Base-by-base conservation (phyloP, 30 jellyfish, hydroid and myxozoan genomes). In the Pelagia noctiluca region DNA sequence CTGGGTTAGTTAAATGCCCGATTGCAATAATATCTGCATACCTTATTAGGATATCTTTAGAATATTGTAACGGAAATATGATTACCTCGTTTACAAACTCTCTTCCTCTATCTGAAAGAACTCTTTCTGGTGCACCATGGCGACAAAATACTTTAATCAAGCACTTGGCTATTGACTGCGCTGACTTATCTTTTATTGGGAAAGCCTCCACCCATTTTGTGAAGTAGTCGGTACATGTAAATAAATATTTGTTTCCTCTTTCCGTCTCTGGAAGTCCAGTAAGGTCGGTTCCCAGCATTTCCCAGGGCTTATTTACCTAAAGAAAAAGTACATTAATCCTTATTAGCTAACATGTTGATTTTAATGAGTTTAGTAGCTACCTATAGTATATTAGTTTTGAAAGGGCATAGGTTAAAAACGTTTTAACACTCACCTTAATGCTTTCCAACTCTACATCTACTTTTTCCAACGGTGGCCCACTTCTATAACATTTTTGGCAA, bases 161-260 rank as follows among this genome's bases (percentile, higher is more conserved):
- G 83, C 85, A 85, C 37, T 65, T 61, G 23, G 96, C 92, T 21
- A 85, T 76, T 18, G 88, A 49, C 50, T 71, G 36, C 35, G 83
- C 96, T n/a, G 1, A 49, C 35, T 85, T 85, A 3, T 71, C 64
- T 25, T 50, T 62, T 34, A 64, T 65, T 8, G 89, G 90, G 13
- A 63, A 63, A 31, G 90, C 93, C 62, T 83, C 93, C 50, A 88
- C 82, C 91, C 93, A 83, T 36, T 83, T 83, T 70, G 93, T 72
- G 71, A 83, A 83, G 71, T 83, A 83, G 50, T 83, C 93, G 22
- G 71, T 81, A 31, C 30, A 26, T 23, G 71, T 87, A 22, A 81
- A 65, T 32, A 81, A 21, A 46, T 81, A 88, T 31, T 72, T 42
- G 85, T 70, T 33, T 21, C 90, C 93, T 61, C 74, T 3, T 21